A percentile compares a stretch with the other conserved stretches of the same genome.
phyloP scores from a whole-genome alignment of 2,797 vertebrate genomes.

The Leuciscus waleckii region DNA sequence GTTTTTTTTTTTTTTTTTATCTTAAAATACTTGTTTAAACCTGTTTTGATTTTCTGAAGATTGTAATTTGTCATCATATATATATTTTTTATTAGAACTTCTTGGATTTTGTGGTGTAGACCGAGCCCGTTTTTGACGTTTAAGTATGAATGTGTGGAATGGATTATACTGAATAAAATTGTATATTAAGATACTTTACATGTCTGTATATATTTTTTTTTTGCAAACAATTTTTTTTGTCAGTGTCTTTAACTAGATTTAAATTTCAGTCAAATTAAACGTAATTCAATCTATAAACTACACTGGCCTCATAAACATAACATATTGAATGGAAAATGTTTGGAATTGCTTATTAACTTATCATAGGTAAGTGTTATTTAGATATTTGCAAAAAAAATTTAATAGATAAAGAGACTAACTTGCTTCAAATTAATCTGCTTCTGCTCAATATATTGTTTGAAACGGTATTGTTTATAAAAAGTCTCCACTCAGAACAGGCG shows the following conservation, averaged over 20 bases:
- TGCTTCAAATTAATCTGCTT: neutral
- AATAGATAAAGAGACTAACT: neutral
- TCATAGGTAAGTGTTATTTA: neutral
- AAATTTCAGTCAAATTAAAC: neutral
- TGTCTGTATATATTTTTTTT: neutral
- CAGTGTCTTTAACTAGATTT: neutral
- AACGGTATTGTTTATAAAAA: neutral
- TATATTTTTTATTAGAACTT: neutral
- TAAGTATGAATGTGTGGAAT: constrained; percentile 39
- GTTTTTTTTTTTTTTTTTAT: neutral
- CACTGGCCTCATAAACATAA: neutral
- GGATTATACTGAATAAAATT: constrained; percentile 44
- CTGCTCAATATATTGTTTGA: neutral
- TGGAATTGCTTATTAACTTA: neutral
- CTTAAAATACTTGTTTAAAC: neutral
- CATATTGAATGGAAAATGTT: neutral
- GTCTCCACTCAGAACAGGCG: neutral
- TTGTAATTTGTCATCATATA: neutral
- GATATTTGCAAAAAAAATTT: neutral
- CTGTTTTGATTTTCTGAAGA: constrained; percentile 14
- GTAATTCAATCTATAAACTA: neutral
- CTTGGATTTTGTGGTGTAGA: constrained; percentile 4
- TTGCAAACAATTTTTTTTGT: neutral
- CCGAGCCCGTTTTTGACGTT: neutral
- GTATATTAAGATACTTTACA: neutral